A percentile compares a stretch with the other conserved stretches of the same genome.
phyloP scores from a whole-genome alignment of 2,797 vertebrate species.

The Tapera naevia region DNA sequence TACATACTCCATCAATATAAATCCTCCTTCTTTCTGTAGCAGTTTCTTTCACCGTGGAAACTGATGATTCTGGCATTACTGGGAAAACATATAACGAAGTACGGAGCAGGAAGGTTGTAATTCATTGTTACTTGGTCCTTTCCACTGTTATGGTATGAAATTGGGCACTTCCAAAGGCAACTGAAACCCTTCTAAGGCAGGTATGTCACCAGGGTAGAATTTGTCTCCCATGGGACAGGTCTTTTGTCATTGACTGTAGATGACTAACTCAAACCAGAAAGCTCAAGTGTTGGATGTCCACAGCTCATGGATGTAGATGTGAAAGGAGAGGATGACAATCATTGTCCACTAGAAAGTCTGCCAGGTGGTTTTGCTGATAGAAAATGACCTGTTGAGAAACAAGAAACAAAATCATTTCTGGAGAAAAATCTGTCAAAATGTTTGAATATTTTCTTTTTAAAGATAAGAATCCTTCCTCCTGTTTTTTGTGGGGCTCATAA shows the following conservation, averaged over 20 bases:
- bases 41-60: background rate
- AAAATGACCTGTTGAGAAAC: background rate
- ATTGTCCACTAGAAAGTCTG: background rate
- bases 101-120: fast-evolving
- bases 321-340: background rate
- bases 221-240: background rate
- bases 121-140: background rate
- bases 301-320: background rate
- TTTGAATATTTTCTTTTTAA: background rate
- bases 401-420: background rate
- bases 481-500: too few relatives aligned
- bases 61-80: background rate
- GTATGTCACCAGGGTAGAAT: background rate
- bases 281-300: background rate
- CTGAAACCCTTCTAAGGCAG: background rate
- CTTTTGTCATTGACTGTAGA: background rate
- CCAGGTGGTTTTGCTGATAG: background rate
- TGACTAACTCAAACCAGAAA: background rate
- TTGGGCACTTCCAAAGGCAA: background rate
- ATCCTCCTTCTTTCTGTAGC: background rate
- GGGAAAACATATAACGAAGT: background rate
- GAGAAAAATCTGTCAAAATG: background rate
- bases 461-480: too few relatives aligned
- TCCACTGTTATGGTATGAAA: background rate
- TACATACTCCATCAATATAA: background rate